Percentiles rank a stretch among this genome's conserved stretches.
These are phyloP conservation scores for Tychaedon coryphoeus DNA, from an alignment of 2,113 vertebrate genomes.

Conservation along the genomic window DNA sequence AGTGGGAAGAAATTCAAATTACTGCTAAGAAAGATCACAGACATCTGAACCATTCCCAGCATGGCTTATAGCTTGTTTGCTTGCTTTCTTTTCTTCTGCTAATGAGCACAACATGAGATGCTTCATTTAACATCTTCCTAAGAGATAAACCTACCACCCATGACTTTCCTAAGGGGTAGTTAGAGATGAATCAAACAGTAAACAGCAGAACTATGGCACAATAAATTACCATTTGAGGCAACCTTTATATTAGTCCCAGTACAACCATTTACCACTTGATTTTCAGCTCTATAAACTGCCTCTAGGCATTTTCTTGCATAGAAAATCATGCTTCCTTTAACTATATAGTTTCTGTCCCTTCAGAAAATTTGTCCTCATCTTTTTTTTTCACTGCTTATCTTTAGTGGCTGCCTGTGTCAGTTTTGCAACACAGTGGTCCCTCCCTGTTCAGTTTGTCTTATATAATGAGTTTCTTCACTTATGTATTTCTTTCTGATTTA, in stretches of 20 bases:
- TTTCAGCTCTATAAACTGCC: slow-evolving; percentile 15
- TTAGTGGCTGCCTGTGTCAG: background rate
- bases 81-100: background rate
- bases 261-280: background rate
- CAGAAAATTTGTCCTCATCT: background rate
- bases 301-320: background rate
- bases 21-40: background rate
- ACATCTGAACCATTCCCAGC: background rate
- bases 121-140: background rate
- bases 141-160: background rate
- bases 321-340: background rate
- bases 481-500: background rate
- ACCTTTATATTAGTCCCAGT: background rate
- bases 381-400: background rate
- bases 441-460: background rate
- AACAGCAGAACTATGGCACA: background rate
- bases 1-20: background rate
- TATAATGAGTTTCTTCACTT: background rate
- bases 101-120: background rate
- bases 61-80: background rate
- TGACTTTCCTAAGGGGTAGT: background rate
- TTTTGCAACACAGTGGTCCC: background rate
- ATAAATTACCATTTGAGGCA: background rate
- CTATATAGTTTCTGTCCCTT: background rate
- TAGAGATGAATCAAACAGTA: background rate